Conservation (phyloP, 2,797 vertebrate genomes). For the Lithobates pipiens region DNA sequence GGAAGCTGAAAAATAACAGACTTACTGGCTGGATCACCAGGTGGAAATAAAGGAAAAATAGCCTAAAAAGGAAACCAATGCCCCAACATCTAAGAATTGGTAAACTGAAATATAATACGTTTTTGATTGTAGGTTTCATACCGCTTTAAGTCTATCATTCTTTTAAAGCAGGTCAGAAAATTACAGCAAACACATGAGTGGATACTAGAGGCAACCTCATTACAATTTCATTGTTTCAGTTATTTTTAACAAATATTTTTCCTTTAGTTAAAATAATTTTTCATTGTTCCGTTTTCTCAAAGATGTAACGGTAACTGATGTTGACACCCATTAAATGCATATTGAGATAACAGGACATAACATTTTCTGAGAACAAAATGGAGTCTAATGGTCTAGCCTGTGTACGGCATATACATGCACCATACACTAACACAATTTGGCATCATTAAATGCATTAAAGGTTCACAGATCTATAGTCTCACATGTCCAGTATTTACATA, state of each 20-base stretch:
- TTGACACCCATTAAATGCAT: conserved; percentile 48
- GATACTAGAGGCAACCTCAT: not conserved
- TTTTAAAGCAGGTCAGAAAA: not conserved
- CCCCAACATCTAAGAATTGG: too few species aligned
- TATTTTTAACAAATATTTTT: not conserved
- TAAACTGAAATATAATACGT: too few species aligned
- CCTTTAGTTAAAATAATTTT: not conserved
- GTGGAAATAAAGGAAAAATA: too few species aligned
- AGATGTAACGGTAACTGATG: not conserved
- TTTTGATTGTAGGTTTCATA: too few species aligned
- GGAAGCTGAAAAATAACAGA: too few species aligned
- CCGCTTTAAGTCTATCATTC: too few species aligned
- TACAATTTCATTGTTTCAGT: not conserved
- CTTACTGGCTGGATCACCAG: too few species aligned
- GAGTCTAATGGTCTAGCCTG: conserved; percentile 24
- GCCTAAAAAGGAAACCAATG: too few species aligned
- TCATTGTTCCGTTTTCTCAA: not conserved
- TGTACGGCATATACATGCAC: conserved; percentile 13
- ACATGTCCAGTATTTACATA: conserved; percentile 85
- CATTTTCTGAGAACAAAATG: conserved; percentile 24
- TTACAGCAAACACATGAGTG: not conserved
- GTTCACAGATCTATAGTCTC: conserved; percentile 73
- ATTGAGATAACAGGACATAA: not conserved
- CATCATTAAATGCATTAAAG: conserved; percentile 71
- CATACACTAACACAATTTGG: conserved; percentile 54